Evolutionary conservation across 1,140 invertebrate genomes (phyloP), one percentile per base, ranked within the genome.

Genomic region (Oppia nitens): DNA sequence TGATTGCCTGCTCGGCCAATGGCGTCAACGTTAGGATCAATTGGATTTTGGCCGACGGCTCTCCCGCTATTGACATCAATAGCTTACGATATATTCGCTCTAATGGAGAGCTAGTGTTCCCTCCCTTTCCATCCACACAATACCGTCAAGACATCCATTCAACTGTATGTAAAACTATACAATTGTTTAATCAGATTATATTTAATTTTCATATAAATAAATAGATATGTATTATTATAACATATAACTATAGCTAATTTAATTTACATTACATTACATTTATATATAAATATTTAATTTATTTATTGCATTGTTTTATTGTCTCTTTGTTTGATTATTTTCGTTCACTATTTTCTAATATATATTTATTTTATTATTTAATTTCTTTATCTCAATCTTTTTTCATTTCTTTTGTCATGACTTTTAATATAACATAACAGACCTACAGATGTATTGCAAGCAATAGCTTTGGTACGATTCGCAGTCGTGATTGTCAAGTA

Each of bases 41-140:
- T 14, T 73, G 72, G 92, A 80, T 91, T 32, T 79, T 84, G 66
- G 77, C 78, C 64, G 87, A 93, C 74, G 56, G 48, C n/a, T 20
- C 11, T 9, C 89, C 88, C 55, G 84, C 94, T 57, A 85, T 84
- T 50, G 85, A 90, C 68, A 84, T 93, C 54, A 84, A 87, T 64
- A 88, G 87, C 66, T 73, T 91, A 32, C 75, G 85, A 75, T 83
- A 87, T 78, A 84, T 84, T 63, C 68, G 65, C 57, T 48, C 40
- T 24, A 49, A 60, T 24, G 64, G 61, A 4, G 27, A 62, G 14
- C 47, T 62, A 9, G 53, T 63, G 4, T 70, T 73, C 56, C 66
- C 64, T 24, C 65, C 68, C 0, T 73, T 71, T 63, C 57, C 63
- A 3, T 61, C 60, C 9, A 26, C 53, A 17, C 53, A 62, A 26